These are phyloP conservation scores for Cephus sareptanus DNA, from an alignment of 2,888 invertebrate species.

Conservation along the genomic window DNA sequence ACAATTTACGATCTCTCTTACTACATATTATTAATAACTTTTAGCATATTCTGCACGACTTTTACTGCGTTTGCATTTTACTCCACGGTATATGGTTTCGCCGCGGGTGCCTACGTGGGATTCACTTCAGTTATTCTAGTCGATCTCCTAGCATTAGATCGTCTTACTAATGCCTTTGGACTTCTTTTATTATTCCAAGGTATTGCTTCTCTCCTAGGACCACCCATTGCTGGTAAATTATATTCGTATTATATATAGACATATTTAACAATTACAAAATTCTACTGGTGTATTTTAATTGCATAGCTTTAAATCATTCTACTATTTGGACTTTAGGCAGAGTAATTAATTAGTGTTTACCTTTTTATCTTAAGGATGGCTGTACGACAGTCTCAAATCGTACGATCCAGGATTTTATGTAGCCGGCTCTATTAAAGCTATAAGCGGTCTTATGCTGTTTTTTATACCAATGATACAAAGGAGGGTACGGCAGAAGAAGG, in stretches of 20 bases:
- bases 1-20: not conserved
- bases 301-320: too few relatives aligned
- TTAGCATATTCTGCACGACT: conserved; percentile 80
- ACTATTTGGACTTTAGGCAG: too few relatives aligned
- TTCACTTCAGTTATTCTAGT: conserved; percentile 95
- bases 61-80: conserved; percentile 82
- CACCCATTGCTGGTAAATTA: conserved; percentile 88
- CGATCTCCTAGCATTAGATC: conserved; percentile 92
- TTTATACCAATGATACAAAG: conserved; percentile 80
- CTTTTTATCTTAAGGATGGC: conserved; percentile 74
- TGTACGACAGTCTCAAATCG: conserved; percentile 81
- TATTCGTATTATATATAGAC: not conserved
- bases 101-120: conserved; percentile 96
- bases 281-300: too few relatives aligned
- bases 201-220: conserved; percentile 90
- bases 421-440: conserved; percentile 85
- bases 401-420: conserved; percentile 91
- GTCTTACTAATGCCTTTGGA: conserved; percentile 95
- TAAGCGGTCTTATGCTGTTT: conserved; percentile 91
- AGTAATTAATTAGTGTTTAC: not conserved
- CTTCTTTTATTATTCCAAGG: conserved; percentile 93
- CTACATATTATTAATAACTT: conserved; percentile 43
- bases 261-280: not conserved
- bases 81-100: conserved; percentile 85
- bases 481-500: conserved; percentile 47